These are phyloP conservation scores for Euclidia mi DNA, from an alignment of 2,888 invertebrate species.

Conservation along the genomic window DNA sequence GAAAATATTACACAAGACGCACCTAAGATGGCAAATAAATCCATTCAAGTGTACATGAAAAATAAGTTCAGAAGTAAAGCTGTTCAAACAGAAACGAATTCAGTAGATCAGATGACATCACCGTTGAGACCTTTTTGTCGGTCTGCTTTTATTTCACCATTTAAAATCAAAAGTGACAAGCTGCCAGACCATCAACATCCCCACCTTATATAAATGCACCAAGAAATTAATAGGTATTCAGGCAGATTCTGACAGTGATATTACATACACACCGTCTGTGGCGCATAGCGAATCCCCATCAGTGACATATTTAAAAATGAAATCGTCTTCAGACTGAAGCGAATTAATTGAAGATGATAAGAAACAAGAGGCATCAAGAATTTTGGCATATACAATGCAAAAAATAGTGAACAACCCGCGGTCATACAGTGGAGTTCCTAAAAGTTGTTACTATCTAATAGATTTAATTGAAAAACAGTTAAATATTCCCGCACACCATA, in stretches of 20 bases:
- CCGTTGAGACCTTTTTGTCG: conserved; percentile 23
- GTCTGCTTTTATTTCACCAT: conserved; percentile 28
- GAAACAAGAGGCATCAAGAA: too few relatives aligned
- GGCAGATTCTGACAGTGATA: conserved; percentile 28
- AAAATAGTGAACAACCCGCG: too few relatives aligned
- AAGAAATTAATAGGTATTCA: too few relatives aligned
- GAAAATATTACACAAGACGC: conserved; percentile 12
- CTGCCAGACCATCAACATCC: background rate
- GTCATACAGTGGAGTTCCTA: too few relatives aligned
- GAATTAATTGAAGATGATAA: conserved; percentile 26
- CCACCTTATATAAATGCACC: conserved; percentile 1
- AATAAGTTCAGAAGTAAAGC: conserved; percentile 45
- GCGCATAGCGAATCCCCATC: conserved; percentile 12
- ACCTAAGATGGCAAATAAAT: conserved; percentile 23
- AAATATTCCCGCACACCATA: too few relatives aligned
- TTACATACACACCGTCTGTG: conserved; percentile 21
- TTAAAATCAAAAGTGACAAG: conserved; percentile 22
- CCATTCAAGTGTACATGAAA: too few relatives aligned
- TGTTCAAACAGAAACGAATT: conserved; percentile 26
- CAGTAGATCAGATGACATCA: conserved; percentile 28
- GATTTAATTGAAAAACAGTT: too few relatives aligned
- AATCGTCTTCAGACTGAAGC: too few relatives aligned
- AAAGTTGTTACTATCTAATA: too few relatives aligned
- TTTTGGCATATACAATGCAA: too few relatives aligned
- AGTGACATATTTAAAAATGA: conserved; percentile 25